phyloP scores from a whole-genome alignment of 1,140 invertebrate genomes.

The Bombus cullumanus region DNA sequence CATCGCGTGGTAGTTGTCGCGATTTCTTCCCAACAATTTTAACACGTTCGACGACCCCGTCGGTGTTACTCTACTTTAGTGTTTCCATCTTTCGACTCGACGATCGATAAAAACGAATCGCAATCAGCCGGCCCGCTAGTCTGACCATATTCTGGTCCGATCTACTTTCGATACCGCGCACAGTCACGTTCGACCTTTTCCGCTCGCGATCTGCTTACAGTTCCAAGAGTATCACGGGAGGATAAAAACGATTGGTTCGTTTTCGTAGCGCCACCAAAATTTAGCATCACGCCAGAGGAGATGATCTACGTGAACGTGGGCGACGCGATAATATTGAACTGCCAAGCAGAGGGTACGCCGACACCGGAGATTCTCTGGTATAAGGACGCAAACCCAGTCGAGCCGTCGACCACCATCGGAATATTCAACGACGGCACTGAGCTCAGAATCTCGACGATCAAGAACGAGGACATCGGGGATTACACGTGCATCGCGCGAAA shows the following conservation, averaged over 20 bases:
- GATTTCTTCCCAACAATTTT: background rate
- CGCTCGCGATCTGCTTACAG: constrained; percentile 14
- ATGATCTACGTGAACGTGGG: constrained; percentile 98
- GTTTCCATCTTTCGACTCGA: constrained; percentile 2
- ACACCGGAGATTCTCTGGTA: constrained; percentile 96
- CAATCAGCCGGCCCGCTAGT: background rate
- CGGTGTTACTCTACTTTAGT: too few species aligned
- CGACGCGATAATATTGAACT: constrained; percentile 97
- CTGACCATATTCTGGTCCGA: background rate
- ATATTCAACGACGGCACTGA: constrained; percentile 96
- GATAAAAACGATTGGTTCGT: constrained; percentile 25
- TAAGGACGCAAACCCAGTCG: constrained; percentile 94
- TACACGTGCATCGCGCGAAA: constrained; percentile 97
- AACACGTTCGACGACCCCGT: constrained; percentile 1
- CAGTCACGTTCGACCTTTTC: background rate
- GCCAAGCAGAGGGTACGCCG: constrained; percentile 96
- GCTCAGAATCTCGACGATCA: constrained; percentile 94
- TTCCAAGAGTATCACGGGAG: background rate
- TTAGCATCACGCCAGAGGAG: constrained; percentile 95
- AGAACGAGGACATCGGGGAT: constrained; percentile 96
- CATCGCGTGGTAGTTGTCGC: background rate
- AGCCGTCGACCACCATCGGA: constrained; percentile 91
- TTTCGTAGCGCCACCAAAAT: constrained; percentile 91
- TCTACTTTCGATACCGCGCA: constrained; percentile 1
- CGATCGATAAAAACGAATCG: background rate